Evolutionary conservation across 2,113 vertebrate species (phyloP).

Genomic region (Marmota flaviventris): DNA sequence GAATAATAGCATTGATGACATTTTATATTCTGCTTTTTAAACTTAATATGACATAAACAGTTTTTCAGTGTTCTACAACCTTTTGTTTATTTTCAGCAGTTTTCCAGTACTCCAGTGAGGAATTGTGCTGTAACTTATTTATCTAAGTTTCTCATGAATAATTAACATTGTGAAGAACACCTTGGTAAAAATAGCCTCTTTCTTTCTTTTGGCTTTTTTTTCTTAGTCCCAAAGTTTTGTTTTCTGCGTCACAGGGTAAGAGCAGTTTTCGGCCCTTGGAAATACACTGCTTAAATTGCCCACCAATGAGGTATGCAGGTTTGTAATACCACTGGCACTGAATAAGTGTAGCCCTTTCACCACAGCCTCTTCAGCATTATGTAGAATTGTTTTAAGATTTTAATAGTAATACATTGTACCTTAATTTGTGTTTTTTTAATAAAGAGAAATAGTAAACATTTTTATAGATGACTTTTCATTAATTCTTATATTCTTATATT

Average conservation of each 20-base stretch:
- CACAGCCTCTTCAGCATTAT: neutral
- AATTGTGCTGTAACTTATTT: constrained; percentile 47
- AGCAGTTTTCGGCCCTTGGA: constrained; percentile 14
- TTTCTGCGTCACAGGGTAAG: neutral
- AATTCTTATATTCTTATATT: constrained; percentile 14
- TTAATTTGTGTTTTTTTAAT: constrained; percentile 35
- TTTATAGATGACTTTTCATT: constrained; percentile 48
- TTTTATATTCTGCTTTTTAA: constrained; percentile 56
- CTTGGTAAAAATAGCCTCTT: neutral
- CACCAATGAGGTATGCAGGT: neutral
- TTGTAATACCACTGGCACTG: neutral
- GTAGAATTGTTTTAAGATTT: constrained; percentile 43
- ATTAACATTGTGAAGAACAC: constrained; percentile 48
- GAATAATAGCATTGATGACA: constrained; percentile 30
- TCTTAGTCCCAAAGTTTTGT: neutral
- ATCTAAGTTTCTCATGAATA: constrained; percentile 47
- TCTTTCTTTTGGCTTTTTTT: constrained; percentile 23
- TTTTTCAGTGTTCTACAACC: constrained; percentile 12
- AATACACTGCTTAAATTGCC: neutral
- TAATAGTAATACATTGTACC: constrained; percentile 48
- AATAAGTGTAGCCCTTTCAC: neutral
- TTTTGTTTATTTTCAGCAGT: constrained; percentile 26
- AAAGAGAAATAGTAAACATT: constrained; percentile 10
- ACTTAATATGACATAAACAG: neutral
- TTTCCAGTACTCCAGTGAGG: constrained; percentile 9